These are phyloP conservation scores for Schrankia costaestrigalis DNA, from an alignment of 2,888 invertebrate species.

Conservation along the genomic window DNA sequence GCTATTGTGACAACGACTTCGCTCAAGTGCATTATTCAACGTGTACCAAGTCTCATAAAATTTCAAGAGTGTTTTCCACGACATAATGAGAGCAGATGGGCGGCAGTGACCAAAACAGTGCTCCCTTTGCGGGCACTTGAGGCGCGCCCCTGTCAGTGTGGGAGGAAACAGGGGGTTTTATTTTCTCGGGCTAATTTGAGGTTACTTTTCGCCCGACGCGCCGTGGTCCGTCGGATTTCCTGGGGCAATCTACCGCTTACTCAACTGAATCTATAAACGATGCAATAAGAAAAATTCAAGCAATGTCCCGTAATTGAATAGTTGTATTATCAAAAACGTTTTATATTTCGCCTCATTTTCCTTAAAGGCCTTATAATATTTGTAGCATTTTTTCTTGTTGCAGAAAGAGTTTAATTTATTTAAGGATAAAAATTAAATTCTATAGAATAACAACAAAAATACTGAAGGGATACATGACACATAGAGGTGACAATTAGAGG, in stretches of 20 bases:
- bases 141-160: constrained; percentile 49
- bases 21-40: too few species aligned
- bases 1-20: too few species aligned
- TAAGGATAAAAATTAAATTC: too few species aligned
- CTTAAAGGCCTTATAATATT: neutral
- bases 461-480: too few species aligned
- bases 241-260: constrained; percentile 33
- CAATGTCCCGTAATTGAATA: constrained; percentile 7
- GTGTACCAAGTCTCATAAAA: too few species aligned
- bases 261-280: constrained; percentile 28
- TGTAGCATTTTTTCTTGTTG: too few species aligned
- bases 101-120: constrained; percentile 48
- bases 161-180: constrained; percentile 52
- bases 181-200: constrained; percentile 62
- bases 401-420: too few species aligned
- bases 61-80: constrained; percentile 46
- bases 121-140: constrained; percentile 47
- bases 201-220: constrained; percentile 48
- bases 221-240: constrained; percentile 37
- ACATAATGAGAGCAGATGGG: constrained; percentile 52
- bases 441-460: too few species aligned
- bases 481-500: too few species aligned
- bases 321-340: constrained; percentile 9
- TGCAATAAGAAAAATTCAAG: constrained; percentile 26
- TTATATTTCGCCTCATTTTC: neutral